phyloP scores from a whole-genome alignment of 2,113 vertebrate genomes.

The Hipposideros armiger region DNA sequence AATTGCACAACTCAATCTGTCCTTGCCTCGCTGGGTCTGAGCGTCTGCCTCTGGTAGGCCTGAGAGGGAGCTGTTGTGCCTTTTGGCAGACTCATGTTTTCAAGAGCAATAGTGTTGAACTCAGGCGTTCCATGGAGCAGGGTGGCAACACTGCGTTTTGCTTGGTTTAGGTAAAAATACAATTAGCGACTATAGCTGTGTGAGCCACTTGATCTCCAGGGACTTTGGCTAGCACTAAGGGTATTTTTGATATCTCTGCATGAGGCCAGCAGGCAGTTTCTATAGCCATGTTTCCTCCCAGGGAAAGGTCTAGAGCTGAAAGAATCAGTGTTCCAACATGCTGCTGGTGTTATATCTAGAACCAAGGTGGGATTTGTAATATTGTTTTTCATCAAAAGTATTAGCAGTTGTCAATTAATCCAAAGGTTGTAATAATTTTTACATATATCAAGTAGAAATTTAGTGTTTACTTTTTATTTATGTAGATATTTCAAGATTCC shows the following conservation, averaged over 20 bases:
- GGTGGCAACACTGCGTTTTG: background rate
- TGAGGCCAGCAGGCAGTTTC: background rate
- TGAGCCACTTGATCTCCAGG: background rate
- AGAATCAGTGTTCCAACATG: conserved; percentile 93
- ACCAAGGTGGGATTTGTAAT: conserved; percentile 91
- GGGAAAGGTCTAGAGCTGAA: conserved; percentile 90
- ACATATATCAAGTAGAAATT: background rate
- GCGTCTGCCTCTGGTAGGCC: background rate
- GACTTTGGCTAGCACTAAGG: conserved; percentile 25
- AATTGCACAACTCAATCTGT: background rate
- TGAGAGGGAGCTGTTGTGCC: background rate
- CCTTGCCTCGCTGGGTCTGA: background rate
- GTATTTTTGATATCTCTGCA: background rate
- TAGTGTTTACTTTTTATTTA: background rate
- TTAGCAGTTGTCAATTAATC: conserved; percentile 89
- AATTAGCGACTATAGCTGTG: background rate
- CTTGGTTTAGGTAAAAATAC: conserved; percentile 10
- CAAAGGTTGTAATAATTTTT: background rate
- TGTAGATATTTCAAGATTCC: background rate
- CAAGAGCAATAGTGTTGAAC: conserved; percentile 37
- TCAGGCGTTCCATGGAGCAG: background rate
- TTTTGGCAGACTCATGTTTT: conserved; percentile 46
- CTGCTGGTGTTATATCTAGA: conserved; percentile 97
- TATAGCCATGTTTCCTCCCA: background rate
- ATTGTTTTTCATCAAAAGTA: conserved; percentile 93